Evolutionary conservation across 2,888 invertebrate genomes (phyloP).

Genomic region (Andrena flavipes): DNA sequence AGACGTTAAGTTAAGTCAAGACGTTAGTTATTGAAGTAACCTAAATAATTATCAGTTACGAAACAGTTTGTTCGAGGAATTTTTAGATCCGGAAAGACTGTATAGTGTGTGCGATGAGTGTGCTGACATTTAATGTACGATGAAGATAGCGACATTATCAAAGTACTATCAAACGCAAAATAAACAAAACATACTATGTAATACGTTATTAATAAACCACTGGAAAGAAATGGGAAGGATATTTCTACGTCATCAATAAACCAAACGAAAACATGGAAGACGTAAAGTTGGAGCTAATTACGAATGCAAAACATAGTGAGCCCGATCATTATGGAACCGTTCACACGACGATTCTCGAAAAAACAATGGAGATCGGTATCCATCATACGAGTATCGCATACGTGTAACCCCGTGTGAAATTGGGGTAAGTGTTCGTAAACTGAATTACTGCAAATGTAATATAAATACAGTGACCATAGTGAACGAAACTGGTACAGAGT

Average conservation of each 20-base stretch:
- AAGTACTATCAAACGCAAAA: background rate
- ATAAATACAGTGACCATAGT: background rate
- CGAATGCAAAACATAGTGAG: too few species aligned
- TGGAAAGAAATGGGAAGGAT: background rate
- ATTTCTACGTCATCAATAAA: constrained; percentile 6
- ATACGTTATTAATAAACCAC: constrained; percentile 6
- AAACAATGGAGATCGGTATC: too few species aligned
- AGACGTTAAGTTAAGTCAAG: too few species aligned
- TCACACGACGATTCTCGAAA: too few species aligned
- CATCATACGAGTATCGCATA: too few species aligned
- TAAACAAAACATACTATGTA: background rate
- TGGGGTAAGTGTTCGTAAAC: background rate
- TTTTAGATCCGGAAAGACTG: background rate
- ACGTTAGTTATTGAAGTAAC: too few species aligned
- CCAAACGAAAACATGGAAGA: background rate
- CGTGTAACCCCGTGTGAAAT: too few species aligned
- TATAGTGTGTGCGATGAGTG: background rate
- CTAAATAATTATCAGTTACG: background rate
- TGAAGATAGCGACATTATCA: background rate
- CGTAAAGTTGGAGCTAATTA: background rate
- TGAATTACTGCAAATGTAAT: background rate
- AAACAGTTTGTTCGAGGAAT: background rate
- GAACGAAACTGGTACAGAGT: background rate
- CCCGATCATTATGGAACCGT: too few species aligned
- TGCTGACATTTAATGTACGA: background rate